These are phyloP conservation scores for Cataglyphis livida DNA, from an alignment of 2,888 invertebrate genomes.

Conservation along the genomic window DNA sequence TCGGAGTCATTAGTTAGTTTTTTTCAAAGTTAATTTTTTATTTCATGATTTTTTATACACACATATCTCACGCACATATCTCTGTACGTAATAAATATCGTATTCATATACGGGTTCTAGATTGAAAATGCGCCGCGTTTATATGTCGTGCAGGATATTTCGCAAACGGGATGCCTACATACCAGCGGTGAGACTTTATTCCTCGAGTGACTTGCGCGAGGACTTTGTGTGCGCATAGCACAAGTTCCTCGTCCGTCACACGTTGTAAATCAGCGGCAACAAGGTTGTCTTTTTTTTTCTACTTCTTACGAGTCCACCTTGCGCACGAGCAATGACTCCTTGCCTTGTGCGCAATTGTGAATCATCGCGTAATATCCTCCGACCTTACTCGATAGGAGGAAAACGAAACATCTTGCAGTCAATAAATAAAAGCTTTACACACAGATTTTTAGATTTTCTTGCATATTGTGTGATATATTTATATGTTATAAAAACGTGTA, in stretches of 20 bases:
- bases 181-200: constrained; percentile 18
- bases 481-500: neutral
- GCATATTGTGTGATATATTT: too few species aligned
- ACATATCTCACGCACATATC: neutral
- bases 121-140: neutral
- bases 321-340: constrained; percentile 72
- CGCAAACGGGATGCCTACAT: constrained; percentile 21
- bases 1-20: neutral
- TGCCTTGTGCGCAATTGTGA: constrained; percentile 72
- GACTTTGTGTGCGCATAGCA: constrained; percentile 31
- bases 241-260: constrained; percentile 48
- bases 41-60: neutral
- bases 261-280: constrained; percentile 40
- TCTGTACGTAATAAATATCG: neutral
- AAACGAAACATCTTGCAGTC: constrained; percentile 60
- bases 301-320: constrained; percentile 65
- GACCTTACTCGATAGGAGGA: constrained; percentile 70
- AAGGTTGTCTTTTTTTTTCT: constrained; percentile 43
- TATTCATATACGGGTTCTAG: constrained; percentile 5
- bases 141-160: constrained; percentile 16
- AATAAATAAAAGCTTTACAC: constrained; percentile 29
- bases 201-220: constrained; percentile 17
- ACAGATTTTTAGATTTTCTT: neutral
- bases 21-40: neutral
- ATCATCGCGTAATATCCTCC: constrained; percentile 73